Evolutionary conservation across 2,113 vertebrate species (phyloP).

Genomic region (Tetrao urogallus): DNA sequence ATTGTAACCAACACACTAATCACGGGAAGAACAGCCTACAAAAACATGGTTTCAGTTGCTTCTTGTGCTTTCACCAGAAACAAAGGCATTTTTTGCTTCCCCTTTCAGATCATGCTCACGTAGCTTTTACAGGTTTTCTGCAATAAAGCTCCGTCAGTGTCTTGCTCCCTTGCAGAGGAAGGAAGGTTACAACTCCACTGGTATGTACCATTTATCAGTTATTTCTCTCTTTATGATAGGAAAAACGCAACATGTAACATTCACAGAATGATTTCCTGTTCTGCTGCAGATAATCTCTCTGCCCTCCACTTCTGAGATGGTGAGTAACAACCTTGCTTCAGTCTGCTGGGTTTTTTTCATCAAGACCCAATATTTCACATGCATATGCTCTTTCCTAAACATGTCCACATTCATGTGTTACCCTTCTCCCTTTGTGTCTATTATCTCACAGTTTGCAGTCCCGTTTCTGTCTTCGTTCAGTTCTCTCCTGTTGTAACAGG

Average conservation of each 20-base stretch:
- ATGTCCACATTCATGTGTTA: not conserved
- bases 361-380: not conserved
- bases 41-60: no score
- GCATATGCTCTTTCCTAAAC: not conserved
- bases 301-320: not conserved
- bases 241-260: not conserved
- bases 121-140: not conserved
- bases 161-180: not conserved
- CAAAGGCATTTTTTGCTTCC: not conserved
- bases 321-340: not conserved
- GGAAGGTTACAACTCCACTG: not conserved
- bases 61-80: not conserved
- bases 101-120: not conserved
- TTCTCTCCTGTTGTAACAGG: not conserved
- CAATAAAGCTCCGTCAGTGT: not conserved
- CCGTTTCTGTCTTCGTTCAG: not conserved
- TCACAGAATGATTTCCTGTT: not conserved
- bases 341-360: not conserved
- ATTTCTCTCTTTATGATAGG: not conserved
- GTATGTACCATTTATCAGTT: not conserved
- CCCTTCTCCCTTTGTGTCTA: not conserved
- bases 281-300: not conserved
- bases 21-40: not conserved
- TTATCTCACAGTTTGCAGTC: not conserved
- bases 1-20: not conserved